Conservation (phyloP, 2,888 invertebrate species). For the Drosophila koepferae region DNA sequence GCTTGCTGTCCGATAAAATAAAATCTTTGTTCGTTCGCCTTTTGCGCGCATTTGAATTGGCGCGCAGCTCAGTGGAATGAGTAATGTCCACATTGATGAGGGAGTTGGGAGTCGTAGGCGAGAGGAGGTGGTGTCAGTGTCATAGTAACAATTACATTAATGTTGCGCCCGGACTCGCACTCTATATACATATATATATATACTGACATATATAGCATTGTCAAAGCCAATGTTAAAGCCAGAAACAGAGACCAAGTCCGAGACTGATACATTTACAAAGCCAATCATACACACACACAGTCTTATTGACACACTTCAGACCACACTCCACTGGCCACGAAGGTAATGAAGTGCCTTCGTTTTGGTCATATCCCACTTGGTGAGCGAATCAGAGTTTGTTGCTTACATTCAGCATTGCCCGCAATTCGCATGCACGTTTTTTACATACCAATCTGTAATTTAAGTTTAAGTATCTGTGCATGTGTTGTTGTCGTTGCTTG, state of each 20-base stretch:
- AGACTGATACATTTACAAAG: conserved; percentile 26
- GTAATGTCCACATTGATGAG: conserved; percentile 60
- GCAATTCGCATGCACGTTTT: conserved; percentile 68
- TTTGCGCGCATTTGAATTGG: conserved; percentile 63
- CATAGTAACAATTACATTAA: conserved; percentile 51
- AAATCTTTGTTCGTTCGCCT: conserved; percentile 20
- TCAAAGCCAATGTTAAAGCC: conserved; percentile 51
- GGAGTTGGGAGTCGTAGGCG: conserved; percentile 11
- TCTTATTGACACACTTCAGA: conserved; percentile 17
- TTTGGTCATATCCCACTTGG: conserved; percentile 41
- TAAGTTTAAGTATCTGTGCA: conserved; percentile 55
- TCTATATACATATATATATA: background rate
- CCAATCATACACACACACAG: conserved; percentile 46
- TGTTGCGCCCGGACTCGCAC: conserved; percentile 14
- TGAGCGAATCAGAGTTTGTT: conserved; percentile 48
- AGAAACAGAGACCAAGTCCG: conserved; percentile 20
- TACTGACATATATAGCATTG: conserved; percentile 3
- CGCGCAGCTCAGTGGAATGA: conserved; percentile 59
- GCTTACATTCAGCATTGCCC: conserved; percentile 34
- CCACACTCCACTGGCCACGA: conserved; percentile 64
- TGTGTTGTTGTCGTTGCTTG: conserved; percentile 34
- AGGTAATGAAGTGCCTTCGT: conserved; percentile 58
- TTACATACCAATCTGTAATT: conserved; percentile 73
- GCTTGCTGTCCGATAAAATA: conserved; percentile 31
- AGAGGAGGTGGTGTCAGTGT: conserved; percentile 43